Evolutionary conservation across 1,140 invertebrate species (phyloP), one percentile per base, ranked within the genome.

Genomic region (Latrodectus geometricus): DNA sequence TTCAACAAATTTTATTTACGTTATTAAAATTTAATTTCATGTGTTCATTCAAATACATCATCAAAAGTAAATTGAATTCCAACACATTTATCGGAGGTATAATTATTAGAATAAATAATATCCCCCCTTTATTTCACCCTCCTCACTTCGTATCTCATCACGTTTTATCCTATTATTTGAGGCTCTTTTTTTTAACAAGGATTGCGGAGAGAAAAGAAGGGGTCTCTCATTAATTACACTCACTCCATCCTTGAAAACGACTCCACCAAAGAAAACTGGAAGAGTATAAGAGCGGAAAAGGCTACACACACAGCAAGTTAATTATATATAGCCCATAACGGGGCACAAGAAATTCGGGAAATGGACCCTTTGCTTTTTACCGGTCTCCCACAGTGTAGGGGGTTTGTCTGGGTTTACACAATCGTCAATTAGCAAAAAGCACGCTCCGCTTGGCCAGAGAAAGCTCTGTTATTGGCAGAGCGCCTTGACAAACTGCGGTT

Each of bases 341-440:
- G 54, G 54, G 54, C 54, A 61, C 17, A 61, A 76, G 52, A 35
- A 35, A 35, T 35, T 35, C 35, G 35, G 35, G 35, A 35, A 35
- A 17, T 61, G 54, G 54, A 61, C 17, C 54, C 54, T 61, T 35
- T 68, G 80, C 52, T 83, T 83, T 83, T 83, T 77, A 12, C 21
- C 69, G 69, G 35, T 52, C 77, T 68, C 77, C 77, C 48, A 14
- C 77, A 48, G 61, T 79, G 8, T 61, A 61, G 17, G 70, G n/a
- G 23, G 70, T 23, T 20, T 54, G 48, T 23, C 78, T 35, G 54
- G 21, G 56, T 35, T 35, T 35, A 35, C 21, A 80, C 80, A 83
- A 83, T 83, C 80, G 80, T 83, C 80, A 83, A 83, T 83, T 83
- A 83, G 70, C 70, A 83, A 83, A 83, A 83, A 83, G 80, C 80